Percentiles rank a stretch among this genome's conserved stretches.
phyloP scores from a whole-genome alignment of 1,140 invertebrate species.

The Zaprionus ghesquierei region DNA sequence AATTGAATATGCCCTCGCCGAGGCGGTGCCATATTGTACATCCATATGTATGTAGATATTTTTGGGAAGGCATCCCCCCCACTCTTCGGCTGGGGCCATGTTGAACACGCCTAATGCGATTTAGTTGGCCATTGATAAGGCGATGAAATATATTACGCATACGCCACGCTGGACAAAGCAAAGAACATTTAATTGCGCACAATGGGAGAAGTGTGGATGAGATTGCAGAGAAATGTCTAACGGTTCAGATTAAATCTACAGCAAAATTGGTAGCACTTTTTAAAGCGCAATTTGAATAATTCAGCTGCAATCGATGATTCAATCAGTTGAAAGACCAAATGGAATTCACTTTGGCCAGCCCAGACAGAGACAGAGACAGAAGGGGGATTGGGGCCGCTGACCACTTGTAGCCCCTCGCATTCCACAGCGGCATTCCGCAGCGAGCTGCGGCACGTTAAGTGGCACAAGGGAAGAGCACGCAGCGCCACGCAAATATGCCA shows the following conservation, averaged over 20 bases:
- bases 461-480: not conserved
- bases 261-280: not conserved
- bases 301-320: not conserved
- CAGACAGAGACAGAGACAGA: not conserved
- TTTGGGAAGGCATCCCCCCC: not conserved
- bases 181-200: conserved; percentile 15
- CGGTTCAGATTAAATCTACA: not conserved
- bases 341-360: not conserved
- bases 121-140: conserved; percentile 35
- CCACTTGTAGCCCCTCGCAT: not conserved
- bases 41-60: conserved; percentile 1
- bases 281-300: not conserved
- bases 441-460: not conserved
- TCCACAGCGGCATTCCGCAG: not conserved
- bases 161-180: conserved; percentile 17
- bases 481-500: not conserved
- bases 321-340: not conserved
- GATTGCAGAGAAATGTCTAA: not conserved
- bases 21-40: conserved; percentile 30
- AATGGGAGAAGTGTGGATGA: not conserved
- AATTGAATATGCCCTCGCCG: conserved; percentile 37
- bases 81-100: conserved; percentile 23
- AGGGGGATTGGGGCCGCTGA: not conserved
- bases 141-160: conserved; percentile 28
- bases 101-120: conserved; percentile 54